Evolutionary conservation across 2,888 invertebrate genomes (phyloP).

Genomic region (Scrobipalpa costella): DNA sequence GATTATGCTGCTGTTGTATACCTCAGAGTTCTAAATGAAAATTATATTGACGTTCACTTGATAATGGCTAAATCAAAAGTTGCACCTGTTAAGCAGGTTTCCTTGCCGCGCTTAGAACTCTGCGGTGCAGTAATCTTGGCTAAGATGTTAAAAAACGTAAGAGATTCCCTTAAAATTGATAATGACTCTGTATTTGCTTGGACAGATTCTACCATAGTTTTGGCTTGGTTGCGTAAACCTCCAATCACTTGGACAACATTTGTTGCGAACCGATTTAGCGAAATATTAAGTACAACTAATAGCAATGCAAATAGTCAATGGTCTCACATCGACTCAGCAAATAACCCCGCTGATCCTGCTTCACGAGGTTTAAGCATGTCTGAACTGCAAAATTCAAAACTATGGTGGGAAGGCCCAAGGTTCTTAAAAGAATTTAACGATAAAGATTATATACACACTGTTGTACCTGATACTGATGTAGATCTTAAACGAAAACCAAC

Average conservation of each 20-base stretch:
- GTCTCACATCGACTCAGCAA: slow-evolving; percentile 32
- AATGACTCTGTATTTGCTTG: slow-evolving; percentile 29
- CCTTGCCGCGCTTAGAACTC: slow-evolving; percentile 31
- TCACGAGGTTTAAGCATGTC: slow-evolving; percentile 33
- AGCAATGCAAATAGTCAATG: slow-evolving; percentile 21
- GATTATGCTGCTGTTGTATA: slow-evolving; percentile 35
- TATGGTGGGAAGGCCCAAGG: slow-evolving; percentile 35
- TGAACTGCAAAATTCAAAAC: slow-evolving; percentile 26
- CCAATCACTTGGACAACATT: slow-evolving; percentile 34
- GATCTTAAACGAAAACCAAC: slow-evolving; percentile 6
- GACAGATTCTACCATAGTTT: slow-evolving; percentile 36
- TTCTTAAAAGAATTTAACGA: slow-evolving; percentile 21
- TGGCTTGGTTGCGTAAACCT: slow-evolving; percentile 31
- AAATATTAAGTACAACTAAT: slow-evolving; percentile 32
- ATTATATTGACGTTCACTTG: slow-evolving; percentile 27
- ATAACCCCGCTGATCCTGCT: slow-evolving; percentile 42
- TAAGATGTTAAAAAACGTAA: slow-evolving; percentile 25
- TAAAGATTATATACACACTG: neutral
- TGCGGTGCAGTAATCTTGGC: slow-evolving; percentile 30
- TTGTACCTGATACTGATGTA: neutral
- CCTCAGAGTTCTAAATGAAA: slow-evolving; percentile 18
- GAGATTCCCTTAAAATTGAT: slow-evolving; percentile 19
- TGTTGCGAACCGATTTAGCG: slow-evolving; percentile 31
- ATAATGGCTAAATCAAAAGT: slow-evolving; percentile 30
- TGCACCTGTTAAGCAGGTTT: slow-evolving; percentile 26